These are phyloP conservation scores for Plemyria rubiginata DNA, from an alignment of 2,888 invertebrate species.

Conservation along the genomic window DNA sequence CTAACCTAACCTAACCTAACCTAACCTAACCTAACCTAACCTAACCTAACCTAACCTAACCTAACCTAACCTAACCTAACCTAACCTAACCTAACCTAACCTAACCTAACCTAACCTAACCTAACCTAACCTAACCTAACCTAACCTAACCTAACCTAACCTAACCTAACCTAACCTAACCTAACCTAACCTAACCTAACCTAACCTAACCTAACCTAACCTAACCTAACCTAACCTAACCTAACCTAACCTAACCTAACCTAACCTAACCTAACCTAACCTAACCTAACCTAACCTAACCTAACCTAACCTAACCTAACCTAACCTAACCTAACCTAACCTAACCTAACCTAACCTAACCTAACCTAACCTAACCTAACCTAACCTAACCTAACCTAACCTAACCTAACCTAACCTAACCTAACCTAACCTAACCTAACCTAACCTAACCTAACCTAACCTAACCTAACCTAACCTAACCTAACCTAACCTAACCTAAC, in stretches of 20 bases:
- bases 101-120: constrained; percentile 22
- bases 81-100: constrained; percentile 23
- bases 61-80: constrained; percentile 24
- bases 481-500: constrained; percentile 23
- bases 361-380: constrained; percentile 36
- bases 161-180: constrained; percentile 28
- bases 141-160: constrained; percentile 27
- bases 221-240: constrained; percentile 34
- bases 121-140: constrained; percentile 27
- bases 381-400: constrained; percentile 34
- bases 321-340: constrained; percentile 42
- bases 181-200: constrained; percentile 31
- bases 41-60: constrained; percentile 29
- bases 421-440: constrained; percentile 28
- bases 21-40: constrained; percentile 26
- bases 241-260: constrained; percentile 9
- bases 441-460: constrained; percentile 29
- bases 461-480: constrained; percentile 31
- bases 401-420: constrained; percentile 31
- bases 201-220: constrained; percentile 19
- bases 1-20: constrained; percentile 19
- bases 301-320: constrained; percentile 37
- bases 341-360: constrained; percentile 38
- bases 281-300: constrained; percentile 27
- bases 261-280: constrained; percentile 12